A percentile compares a stretch with the other conserved stretches of the same genome.
phyloP scores from a whole-genome alignment of 2,797 vertebrate genomes.

The Typhlichthys subterraneus region DNA sequence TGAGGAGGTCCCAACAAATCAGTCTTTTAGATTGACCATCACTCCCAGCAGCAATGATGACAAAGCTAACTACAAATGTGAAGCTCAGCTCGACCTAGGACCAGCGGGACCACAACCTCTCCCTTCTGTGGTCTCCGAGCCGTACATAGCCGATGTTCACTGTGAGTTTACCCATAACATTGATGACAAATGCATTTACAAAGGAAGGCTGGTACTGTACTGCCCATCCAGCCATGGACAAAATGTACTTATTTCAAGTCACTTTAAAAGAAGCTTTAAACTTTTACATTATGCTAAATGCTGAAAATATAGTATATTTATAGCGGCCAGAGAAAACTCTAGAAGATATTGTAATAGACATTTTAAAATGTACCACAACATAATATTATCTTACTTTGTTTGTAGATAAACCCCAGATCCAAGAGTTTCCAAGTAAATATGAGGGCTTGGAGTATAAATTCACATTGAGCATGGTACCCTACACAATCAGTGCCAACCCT shows the following conservation, averaged over 20 bases:
- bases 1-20: fast-evolving
- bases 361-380: background rate
- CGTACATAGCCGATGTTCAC: conserved; percentile 21
- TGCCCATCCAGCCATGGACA: background rate
- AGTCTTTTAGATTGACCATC: background rate
- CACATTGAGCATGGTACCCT: conserved; percentile 17
- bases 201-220: no score
- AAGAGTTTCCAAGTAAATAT: background rate
- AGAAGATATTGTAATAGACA: background rate
- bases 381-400: background rate
- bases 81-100: conserved; percentile 53
- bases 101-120: conserved; percentile 13
- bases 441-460: conserved; percentile 2
- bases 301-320: background rate
- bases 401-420: conserved; percentile 53
- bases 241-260: background rate
- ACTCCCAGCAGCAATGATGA: conserved; percentile 21
- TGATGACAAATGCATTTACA: no score
- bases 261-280: background rate
- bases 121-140: conserved; percentile 19
- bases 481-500: conserved; percentile 52
- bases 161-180: conserved; percentile 48
- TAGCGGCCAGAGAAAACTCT: background rate
- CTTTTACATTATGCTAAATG: no score
- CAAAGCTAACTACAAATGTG: conserved; percentile 42